Evolutionary conservation across 2,113 vertebrate genomes (phyloP), one percentile per base, ranked within the genome.

Genomic region (Tauraco erythrolophus): DNA sequence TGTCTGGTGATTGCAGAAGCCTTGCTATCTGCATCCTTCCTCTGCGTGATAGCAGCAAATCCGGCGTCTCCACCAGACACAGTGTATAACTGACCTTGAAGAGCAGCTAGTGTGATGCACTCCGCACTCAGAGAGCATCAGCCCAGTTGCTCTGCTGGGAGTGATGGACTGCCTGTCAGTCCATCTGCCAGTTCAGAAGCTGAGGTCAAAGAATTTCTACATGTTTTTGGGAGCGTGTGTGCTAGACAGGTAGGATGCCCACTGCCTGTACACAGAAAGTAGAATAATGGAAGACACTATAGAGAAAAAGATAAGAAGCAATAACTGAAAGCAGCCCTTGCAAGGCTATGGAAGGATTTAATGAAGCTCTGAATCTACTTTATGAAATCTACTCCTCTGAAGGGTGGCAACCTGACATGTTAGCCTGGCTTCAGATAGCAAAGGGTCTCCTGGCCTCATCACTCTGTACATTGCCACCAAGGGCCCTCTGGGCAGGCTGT

Each of bases 361-460:
- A 45, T 14, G 31, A 79, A 39, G 13, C 10, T 77, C 86, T 87
- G 51, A 77, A 84, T 51, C 17, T 80, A 0, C 58, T 57, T 58
- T 19, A 50, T 45, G 45, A 82, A 72, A 64, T n/a, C 28, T 48
- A 13, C 6, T n/a, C 9, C 25, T 8, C 28, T 58, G 62, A 37
- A 88, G 56, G 7, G 19, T 31, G 1, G 0, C 2, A 4, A 83
- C 50, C 66, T 65, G 58, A 10, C 0, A 0, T 10, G 19, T 39
- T 53, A 31, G 24, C 9, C 56, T 45, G 54, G 21, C 9, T 88
- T 65, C 35, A 66, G 69, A 14, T 0, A 78, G 51, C 43, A 61
- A 48, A 82, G 39, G 27, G 15, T 69, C 23, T 79, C 9, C n/a
- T 19, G 22, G 11, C 13, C 46, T 33, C 56, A 31, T 19, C 30